Conservation (phyloP, 2,797 vertebrate genomes). For the Phoeniculus purpureus region DNA sequence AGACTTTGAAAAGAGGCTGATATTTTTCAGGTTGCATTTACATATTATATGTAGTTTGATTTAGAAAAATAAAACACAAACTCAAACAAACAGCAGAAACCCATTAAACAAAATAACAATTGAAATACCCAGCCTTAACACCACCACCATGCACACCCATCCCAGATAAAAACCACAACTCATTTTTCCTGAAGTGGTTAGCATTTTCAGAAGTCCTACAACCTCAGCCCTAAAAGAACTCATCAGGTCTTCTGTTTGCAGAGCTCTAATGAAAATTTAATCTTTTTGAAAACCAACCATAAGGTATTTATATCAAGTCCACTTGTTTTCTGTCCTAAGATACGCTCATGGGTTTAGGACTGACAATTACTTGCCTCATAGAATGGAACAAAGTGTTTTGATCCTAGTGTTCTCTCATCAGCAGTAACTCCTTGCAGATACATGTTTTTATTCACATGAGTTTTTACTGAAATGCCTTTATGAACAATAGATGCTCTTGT, state of each 20-base stretch:
- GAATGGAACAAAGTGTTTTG: background rate
- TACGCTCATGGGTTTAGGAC: background rate
- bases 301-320: background rate
- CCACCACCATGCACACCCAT: too few relatives aligned
- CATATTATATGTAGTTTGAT: background rate
- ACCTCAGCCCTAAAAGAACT: background rate
- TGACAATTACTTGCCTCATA: background rate
- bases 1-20: background rate
- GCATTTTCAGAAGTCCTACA: background rate
- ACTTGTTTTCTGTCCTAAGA: background rate
- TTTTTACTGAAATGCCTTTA: background rate
- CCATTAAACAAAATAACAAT: background rate
- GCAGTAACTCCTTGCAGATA: background rate
- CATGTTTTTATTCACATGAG: background rate
- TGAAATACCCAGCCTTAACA: background rate
- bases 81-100: background rate
- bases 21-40: background rate
- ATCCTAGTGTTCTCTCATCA: background rate
- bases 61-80: background rate
- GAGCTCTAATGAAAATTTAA: background rate
- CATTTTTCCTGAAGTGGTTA: background rate
- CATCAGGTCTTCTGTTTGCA: background rate
- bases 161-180: background rate
- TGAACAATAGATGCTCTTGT: background rate
- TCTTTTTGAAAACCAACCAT: background rate